These are phyloP conservation scores for Mesocentrotus franciscanus DNA, from an alignment of 53 echinoderm and acorn worm species.

Conservation along the genomic window DNA sequence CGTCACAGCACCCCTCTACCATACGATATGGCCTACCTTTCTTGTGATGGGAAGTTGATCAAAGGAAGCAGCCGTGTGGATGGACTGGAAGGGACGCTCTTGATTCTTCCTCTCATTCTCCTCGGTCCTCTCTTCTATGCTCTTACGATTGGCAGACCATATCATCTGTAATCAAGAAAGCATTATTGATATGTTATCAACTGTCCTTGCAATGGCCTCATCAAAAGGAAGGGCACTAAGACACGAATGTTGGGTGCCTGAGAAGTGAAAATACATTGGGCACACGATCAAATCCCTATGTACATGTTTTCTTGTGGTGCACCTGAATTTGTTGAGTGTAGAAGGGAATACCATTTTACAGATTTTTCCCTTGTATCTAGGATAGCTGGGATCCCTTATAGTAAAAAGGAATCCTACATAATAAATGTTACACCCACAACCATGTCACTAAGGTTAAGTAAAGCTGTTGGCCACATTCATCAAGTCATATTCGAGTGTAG, in stretches of 20 bases:
- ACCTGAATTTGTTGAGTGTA: background rate
- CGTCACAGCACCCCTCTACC: too few relatives aligned
- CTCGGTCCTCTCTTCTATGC: conserved; percentile 75
- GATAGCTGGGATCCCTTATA: background rate
- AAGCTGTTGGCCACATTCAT: too few relatives aligned
- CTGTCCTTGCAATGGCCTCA: background rate
- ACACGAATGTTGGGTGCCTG: background rate
- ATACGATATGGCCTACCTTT: conserved; percentile 70
- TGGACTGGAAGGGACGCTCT: conserved; percentile 91
- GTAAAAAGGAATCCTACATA: too few relatives aligned
- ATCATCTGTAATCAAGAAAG: conserved; percentile 65
- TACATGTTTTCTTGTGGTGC: too few relatives aligned
- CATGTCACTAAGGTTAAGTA: too few relatives aligned
- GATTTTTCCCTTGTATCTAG: background rate
- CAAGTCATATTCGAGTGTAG: too few relatives aligned
- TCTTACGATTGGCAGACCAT: conserved; percentile 81
- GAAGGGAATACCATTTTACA: too few relatives aligned
- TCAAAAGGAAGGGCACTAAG: background rate
- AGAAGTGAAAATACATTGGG: background rate
- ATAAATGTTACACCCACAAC: too few relatives aligned
- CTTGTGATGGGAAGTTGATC: conserved; percentile 96
- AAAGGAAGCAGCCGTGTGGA: conserved; percentile 94
- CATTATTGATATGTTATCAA: background rate
- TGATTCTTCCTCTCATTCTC: conserved; percentile 63
- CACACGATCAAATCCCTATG: too few relatives aligned